These are phyloP conservation scores for Harpalus rubripes DNA, from an alignment of 2,888 invertebrate species.

Conservation along the genomic window DNA sequence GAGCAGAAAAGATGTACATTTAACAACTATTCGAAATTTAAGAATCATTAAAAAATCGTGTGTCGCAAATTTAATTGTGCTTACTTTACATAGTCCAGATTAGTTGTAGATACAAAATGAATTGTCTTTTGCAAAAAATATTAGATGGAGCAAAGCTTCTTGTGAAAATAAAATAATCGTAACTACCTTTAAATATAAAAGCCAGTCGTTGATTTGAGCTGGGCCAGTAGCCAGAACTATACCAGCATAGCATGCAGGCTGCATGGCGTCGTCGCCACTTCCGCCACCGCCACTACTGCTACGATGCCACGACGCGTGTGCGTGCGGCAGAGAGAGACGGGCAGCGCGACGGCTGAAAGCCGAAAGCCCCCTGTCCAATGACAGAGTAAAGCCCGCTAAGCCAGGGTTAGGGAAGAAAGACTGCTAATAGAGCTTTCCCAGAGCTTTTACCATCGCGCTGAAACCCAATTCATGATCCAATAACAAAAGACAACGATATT, in stretches of 20 bases:
- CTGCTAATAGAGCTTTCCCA: constrained; percentile 78
- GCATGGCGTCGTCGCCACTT: neutral
- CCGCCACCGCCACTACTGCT: neutral
- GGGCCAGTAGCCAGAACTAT: neutral
- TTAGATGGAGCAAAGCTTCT: constrained; percentile 45
- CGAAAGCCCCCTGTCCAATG: constrained; percentile 72
- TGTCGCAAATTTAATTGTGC: no score
- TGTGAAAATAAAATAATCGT: constrained; percentile 43
- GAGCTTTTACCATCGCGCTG: constrained; percentile 77
- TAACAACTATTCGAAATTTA: no score
- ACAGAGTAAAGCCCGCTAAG: constrained; percentile 77
- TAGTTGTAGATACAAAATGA: no score
- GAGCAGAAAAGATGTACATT: no score
- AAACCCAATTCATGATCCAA: constrained; percentile 79
- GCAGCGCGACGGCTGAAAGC: constrained; percentile 50
- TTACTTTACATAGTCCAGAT: neutral
- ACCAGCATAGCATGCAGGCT: constrained; percentile 5
- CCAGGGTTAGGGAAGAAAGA: constrained; percentile 78
- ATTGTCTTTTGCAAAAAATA: constrained; percentile 34
- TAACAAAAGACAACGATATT: constrained; percentile 79
- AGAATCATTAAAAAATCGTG: no score
- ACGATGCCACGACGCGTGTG: constrained; percentile 9
- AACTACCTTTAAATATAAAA: constrained; percentile 54
- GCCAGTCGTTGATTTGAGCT: constrained; percentile 14
- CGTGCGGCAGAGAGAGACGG: neutral